Evolutionary conservation across 23 tunicate genomes (phyloP).

Genomic region (Trididemnum nubilum): DNA sequence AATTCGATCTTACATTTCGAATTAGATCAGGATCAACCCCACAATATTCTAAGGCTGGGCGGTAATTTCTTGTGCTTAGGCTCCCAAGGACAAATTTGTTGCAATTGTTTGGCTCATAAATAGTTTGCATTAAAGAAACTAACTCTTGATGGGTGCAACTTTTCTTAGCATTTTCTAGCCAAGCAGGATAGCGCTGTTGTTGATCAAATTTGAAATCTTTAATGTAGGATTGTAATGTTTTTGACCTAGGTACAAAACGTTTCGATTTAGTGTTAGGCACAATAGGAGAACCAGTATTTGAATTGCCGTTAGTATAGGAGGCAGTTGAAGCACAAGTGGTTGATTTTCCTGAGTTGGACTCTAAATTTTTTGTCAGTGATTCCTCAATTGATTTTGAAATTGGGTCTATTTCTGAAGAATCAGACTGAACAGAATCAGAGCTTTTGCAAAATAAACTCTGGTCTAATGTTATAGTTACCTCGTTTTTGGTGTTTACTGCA

Average conservation of each 20-base stretch:
- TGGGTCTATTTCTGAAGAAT: neutral
- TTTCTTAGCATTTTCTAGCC: conserved; percentile 12
- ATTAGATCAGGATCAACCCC: conserved; percentile 2
- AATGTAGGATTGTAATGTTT: conserved; percentile 1
- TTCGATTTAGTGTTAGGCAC: neutral
- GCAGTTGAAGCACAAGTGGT: no score
- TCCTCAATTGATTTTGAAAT: no score
- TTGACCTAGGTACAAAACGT: neutral
- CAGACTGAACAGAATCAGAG: neutral
- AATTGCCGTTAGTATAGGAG: no score
- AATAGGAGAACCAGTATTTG: no score
- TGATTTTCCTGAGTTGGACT: no score
- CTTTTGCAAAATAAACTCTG: no score
- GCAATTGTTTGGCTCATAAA: neutral
- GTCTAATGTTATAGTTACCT: no score
- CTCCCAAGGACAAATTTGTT: neutral
- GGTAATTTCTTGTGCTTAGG: conserved; percentile 1
- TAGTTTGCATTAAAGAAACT: neutral
- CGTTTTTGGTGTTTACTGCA: no score
- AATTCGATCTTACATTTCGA: no score
- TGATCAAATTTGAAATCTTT: neutral
- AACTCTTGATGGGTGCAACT: conserved; percentile 6
- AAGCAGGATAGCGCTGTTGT: conserved; percentile 2
- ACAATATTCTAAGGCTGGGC: conserved; percentile 1
- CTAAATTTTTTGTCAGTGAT: no score